Evolutionary conservation across 23 tunicate genomes (phyloP).

Genomic region (Styela plicata): DNA sequence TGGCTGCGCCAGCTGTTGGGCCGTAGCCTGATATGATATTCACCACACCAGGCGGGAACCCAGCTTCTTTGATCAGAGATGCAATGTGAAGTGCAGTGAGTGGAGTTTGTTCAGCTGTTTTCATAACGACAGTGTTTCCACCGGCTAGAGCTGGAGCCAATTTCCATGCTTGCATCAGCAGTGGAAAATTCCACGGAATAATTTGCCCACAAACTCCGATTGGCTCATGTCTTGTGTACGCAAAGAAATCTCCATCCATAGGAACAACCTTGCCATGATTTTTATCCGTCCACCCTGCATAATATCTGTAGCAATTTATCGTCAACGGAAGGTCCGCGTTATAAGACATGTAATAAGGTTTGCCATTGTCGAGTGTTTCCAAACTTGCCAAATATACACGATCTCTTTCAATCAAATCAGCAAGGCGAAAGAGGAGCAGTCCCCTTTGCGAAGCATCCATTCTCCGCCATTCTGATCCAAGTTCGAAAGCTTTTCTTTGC

Average conservation of each 20-base stretch:
- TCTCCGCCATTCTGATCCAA: slow-evolving; percentile 47
- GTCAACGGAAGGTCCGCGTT: slow-evolving; percentile 63
- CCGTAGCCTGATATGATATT: slow-evolving; percentile 96
- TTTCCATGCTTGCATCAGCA: slow-evolving; percentile 97
- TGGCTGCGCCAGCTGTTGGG: slow-evolving; percentile 99
- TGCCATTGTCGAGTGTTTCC: slow-evolving; percentile 99
- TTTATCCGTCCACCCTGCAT: slow-evolving; percentile 97
- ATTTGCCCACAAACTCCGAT: slow-evolving; percentile 95
- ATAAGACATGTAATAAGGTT: slow-evolving; percentile 79
- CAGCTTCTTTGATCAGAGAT: slow-evolving; percentile 87
- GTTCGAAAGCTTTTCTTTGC: slow-evolving; percentile 42
- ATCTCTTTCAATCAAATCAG: slow-evolving; percentile 45
- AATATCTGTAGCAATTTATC: slow-evolving; percentile 87
- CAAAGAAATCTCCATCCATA: slow-evolving; percentile 63
- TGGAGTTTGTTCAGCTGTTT: slow-evolving; percentile 99
- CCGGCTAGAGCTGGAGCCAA: slow-evolving; percentile 86
- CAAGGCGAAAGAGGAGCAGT: slow-evolving; percentile 24
- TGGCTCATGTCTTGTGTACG: slow-evolving; percentile 88
- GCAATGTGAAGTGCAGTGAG: slow-evolving; percentile 91
- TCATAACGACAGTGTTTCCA: slow-evolving; percentile 94
- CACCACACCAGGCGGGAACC: slow-evolving; percentile 95
- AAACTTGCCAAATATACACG: slow-evolving; percentile 54
- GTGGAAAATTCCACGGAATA: slow-evolving; percentile 98
- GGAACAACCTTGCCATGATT: slow-evolving; percentile 94
- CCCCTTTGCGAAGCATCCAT: slow-evolving; percentile 69